Evolutionary conservation across 2,113 vertebrate species (phyloP).

Genomic region (Tragelaphus buxtoni): DNA sequence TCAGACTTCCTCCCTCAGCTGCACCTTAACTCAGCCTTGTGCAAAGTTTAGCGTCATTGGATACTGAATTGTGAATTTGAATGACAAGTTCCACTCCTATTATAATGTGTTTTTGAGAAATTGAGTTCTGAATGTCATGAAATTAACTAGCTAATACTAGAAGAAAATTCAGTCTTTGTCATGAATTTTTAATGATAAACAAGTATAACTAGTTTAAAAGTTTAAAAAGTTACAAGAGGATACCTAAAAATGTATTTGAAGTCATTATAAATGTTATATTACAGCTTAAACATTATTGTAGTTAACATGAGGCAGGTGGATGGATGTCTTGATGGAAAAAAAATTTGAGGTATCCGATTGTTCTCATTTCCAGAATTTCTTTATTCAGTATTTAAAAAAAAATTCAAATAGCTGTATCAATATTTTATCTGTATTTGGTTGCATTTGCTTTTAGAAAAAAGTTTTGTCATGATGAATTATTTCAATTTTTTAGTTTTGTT

Average conservation of each 20-base stretch:
- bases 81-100: not conserved
- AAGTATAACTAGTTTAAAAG: not conserved
- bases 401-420: not conserved
- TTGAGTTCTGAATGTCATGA: not conserved
- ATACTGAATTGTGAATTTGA: not conserved
- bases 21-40: not conserved
- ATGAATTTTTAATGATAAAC: not conserved
- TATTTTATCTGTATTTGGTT: conserved; percentile 38
- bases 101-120: not conserved
- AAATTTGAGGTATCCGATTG: not conserved
- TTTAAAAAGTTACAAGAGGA: not conserved
- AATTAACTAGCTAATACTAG: not conserved
- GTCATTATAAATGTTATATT: not conserved
- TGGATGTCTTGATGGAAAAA: not conserved
- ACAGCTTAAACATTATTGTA: not conserved
- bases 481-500: not conserved
- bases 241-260: not conserved
- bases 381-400: not conserved
- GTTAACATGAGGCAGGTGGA: not conserved
- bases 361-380: not conserved
- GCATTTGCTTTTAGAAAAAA: conserved; percentile 17
- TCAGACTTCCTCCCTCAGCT: not conserved
- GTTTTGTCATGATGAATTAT: not conserved
- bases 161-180: not conserved
- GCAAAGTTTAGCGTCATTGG: not conserved